Evolutionary conservation across 2,113 vertebrate genomes (phyloP), one percentile per base, ranked within the genome.

Genomic region (Atlantisia rogersi): DNA sequence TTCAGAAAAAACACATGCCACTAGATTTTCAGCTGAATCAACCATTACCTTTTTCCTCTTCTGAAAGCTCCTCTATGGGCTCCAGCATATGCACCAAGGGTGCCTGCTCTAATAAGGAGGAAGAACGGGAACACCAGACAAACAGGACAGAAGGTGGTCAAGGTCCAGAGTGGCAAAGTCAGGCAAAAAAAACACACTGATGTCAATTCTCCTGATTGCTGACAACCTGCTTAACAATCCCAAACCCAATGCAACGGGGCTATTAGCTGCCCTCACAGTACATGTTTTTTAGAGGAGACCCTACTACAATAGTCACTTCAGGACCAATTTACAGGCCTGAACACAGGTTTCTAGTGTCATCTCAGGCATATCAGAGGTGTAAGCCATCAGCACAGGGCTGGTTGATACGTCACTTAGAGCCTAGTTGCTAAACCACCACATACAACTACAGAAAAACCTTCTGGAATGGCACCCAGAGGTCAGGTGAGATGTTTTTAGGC

Each of bases 21-120:
- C 55, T 88, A 44, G 60, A 83, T 65, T 35, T 77, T 74, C 76
- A 88, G 77, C 50, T 35, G 64, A 94, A 82, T 59, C 86, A 90
- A 73, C 65, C 44, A 92, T 99, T 99, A 99, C 99, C 99, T 99
- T 98, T 98, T 92, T 99, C 99, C 97, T 99, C 99, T 97, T 99
- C 99, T 97, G 99, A 98, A 98, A 99, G 98, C 97, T 99, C 99
- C 98, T 99, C 98, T 98, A 99, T 99, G 91, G 99, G 99, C 92
- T 99, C 99, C 98, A 99, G 98, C 94, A 98, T 97, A 97, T 97
- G 98, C 95, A 98, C 97, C 74, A 98, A 97, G 94, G 95, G 97
- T 92, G 98, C 94, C 97, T 99, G 98, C 94, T 99, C 99, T 99
- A 98, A 96, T 97, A 96, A 95, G 11, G 17, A 97, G 92, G 97